Conservation (phyloP, 2,888 invertebrate species). For the Rhingia campestris region DNA sequence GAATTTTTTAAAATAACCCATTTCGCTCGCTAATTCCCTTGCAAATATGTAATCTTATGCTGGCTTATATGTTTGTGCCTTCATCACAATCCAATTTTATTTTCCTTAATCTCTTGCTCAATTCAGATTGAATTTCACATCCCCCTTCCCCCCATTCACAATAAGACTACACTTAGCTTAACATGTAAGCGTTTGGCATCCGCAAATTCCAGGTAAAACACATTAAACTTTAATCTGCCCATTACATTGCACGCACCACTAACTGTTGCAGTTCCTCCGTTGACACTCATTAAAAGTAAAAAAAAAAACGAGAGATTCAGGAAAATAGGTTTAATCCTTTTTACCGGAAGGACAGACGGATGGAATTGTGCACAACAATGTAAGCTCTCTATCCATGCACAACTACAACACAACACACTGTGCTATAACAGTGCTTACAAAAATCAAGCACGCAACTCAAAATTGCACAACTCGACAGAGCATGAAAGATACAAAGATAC, state of each 20-base stretch:
- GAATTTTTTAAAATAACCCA: no score
- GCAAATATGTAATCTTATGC: no score
- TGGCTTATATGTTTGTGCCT: no score
- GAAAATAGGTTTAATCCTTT: conserved; percentile 58
- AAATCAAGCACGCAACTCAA: conserved; percentile 50
- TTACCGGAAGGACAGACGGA: conserved; percentile 56
- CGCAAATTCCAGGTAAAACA: background rate
- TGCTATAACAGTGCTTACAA: conserved; percentile 22
- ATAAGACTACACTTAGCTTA: background rate
- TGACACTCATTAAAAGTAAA: conserved; percentile 44
- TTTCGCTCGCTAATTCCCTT: no score
- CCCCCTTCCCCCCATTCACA: background rate
- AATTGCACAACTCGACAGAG: conserved; percentile 7
- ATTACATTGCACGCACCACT: background rate
- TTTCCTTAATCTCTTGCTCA: no score
- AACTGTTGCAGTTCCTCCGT: conserved; percentile 4
- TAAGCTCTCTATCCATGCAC: conserved; percentile 3
- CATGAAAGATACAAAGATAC: conserved; percentile 10
- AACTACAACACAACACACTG: background rate
- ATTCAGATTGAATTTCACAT: background rate
- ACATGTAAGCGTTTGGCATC: background rate
- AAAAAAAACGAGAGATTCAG: conserved; percentile 10
- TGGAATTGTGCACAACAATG: conserved; percentile 46
- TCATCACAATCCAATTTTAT: no score
- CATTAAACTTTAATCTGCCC: conserved; percentile 9